Evolutionary conservation across 2,797 vertebrate genomes (phyloP).

Genomic region (Lepilemur septentrionalis): DNA sequence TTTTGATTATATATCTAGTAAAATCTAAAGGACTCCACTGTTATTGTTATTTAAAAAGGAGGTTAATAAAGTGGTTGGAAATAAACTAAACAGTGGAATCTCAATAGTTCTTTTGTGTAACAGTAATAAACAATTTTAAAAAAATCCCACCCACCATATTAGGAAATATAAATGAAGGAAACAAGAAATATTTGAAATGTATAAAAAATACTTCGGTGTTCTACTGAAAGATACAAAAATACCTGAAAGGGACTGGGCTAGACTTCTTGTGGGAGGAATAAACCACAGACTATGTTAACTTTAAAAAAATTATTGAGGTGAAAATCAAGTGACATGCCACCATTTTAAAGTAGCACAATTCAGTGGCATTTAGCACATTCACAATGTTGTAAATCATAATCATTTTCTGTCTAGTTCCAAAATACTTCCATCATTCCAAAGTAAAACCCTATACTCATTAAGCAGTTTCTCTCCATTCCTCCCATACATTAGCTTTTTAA

Average conservation of each 20-base stretch:
- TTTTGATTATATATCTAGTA: conserved; percentile 18
- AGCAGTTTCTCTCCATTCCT: not conserved
- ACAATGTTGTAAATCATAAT: not conserved
- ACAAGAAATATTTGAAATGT: not conserved
- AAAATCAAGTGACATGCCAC: not conserved
- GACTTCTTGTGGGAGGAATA: not conserved
- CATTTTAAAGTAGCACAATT: not conserved
- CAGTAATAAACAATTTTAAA: not conserved
- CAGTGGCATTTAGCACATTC: not conserved
- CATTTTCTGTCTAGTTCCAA: not conserved
- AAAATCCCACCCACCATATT: not conserved
- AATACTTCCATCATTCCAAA: not conserved
- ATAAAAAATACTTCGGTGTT: not conserved
- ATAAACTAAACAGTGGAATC: not conserved
- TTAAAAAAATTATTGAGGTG: not conserved
- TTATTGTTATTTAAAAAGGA: not conserved
- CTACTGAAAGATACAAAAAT: not conserved
- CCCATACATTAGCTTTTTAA: not conserved
- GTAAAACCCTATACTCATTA: not conserved
- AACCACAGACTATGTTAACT: not conserved
- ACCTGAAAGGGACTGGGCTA: not conserved
- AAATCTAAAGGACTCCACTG: not conserved
- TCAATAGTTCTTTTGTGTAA: not conserved
- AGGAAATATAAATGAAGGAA: conserved; percentile 23
- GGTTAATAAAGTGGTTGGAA: not conserved